Base-by-base conservation (phyloP, 2,797 vertebrate species). In the Danio albolineatus region DNA sequence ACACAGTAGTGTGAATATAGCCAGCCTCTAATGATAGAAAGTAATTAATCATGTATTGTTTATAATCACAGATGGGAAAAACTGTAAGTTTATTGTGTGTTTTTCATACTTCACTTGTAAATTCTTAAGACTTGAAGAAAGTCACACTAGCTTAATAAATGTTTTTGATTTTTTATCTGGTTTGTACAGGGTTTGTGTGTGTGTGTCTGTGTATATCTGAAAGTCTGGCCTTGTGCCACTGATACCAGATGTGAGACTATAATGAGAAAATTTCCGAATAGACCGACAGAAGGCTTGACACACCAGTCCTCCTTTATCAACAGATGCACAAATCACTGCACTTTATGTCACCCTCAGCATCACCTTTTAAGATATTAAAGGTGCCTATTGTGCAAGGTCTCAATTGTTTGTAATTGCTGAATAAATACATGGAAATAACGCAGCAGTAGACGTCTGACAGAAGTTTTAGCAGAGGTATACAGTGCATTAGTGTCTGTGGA, bases 291-390 rank as follows among this genome's bases (percentile, higher is more conserved):
- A 64, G 48, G 51, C 41, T 67, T 54, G 12, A 72, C 51, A 51
- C 66, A 69, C 60, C 28, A 57, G 54, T 57, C 66, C 39, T 61
- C 51, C 14, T 83, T 66, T 43, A 56, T 70, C 57, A 43, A 72
- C 81, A 80, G 49, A 79, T 77, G 73, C 81, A 72, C 65, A 73
- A 8, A 65, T 73, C 84, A 85, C 53, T 81, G 78, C 70, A 28
- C 78, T 80, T 80, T 82, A 77, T 28, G 6, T 72, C 69, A 49
- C 9, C 57, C 54, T 79, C 60, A 67, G 12, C 14, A 60, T 19
- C 43, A 71, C 65, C 82, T 72, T 69, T 69, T 17, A 70, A 17
- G 36, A 61, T 13, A 60, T 75, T 79, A 75, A 39, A 48, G 10
- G 7, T 75, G 48, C 57, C 38, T 21, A 39, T 76, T 83, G 69